A percentile compares a stretch with the other conserved stretches of the same genome.
These are phyloP conservation scores for Zosterops japonicus DNA, from an alignment of 2,113 vertebrate species.

Conservation along the genomic window DNA sequence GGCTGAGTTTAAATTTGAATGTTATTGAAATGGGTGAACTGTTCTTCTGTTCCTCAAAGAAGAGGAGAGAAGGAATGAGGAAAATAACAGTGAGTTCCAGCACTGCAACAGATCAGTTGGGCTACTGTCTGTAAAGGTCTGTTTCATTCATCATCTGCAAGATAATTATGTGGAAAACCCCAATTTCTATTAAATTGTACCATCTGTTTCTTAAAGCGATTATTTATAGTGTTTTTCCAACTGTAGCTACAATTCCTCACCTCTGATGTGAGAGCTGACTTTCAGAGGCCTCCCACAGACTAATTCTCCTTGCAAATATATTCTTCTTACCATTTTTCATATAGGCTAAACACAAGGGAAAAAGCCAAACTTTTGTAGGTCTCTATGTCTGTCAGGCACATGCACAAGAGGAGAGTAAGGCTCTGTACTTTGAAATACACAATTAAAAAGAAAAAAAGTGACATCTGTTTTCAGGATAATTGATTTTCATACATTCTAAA, in stretches of 20 bases:
- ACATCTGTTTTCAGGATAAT: not conserved
- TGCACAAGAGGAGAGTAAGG: not conserved
- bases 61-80: not conserved
- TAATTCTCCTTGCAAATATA: not conserved
- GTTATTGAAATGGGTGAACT: not conserved
- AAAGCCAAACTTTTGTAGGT: not conserved
- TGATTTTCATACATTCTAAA: slow-evolving; percentile 37
- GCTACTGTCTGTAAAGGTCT: not conserved
- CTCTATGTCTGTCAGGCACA: not conserved
- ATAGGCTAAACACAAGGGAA: not conserved
- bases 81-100: not conserved
- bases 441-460: not conserved
- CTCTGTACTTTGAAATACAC: not conserved
- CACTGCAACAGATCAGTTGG: not conserved
- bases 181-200: not conserved
- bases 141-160: not conserved
- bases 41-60: not conserved
- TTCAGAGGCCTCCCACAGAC: not conserved
- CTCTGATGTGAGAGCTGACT: not conserved
- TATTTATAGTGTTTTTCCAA: not conserved
- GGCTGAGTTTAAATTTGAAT: not conserved
- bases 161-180: not conserved
- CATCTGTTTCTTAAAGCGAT: not conserved
- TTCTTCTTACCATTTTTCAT: not conserved
- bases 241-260: not conserved